These are phyloP conservation scores for Reticulitermes lucifugus DNA, from an alignment of 2,888 invertebrate species.

Conservation along the genomic window DNA sequence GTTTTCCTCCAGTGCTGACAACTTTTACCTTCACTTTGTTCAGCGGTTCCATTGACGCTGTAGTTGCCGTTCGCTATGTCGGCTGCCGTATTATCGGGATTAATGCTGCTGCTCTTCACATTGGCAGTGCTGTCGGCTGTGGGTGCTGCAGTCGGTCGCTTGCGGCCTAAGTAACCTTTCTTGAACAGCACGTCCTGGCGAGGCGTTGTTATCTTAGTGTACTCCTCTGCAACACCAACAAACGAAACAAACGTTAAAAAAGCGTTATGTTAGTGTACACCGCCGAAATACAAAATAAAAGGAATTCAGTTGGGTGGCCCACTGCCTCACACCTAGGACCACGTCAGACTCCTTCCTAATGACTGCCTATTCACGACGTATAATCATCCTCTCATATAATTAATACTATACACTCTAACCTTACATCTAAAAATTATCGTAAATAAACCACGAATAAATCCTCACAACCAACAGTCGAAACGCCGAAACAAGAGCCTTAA, in stretches of 20 bases:
- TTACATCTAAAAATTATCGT: no score
- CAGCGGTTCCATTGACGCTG: slow-evolving; percentile 34
- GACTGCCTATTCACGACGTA: no score
- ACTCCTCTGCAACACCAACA: slow-evolving; percentile 68
- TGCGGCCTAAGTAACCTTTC: slow-evolving; percentile 74
- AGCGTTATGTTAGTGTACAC: background rate
- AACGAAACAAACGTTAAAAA: background rate
- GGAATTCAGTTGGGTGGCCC: no score
- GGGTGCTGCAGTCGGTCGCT: slow-evolving; percentile 59
- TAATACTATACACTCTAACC: no score
- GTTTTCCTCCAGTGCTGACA: no score
- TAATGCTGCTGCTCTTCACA: background rate
- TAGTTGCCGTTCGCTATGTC: slow-evolving; percentile 41
- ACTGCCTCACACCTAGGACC: no score
- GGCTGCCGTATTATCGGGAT: background rate
- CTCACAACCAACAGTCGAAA: no score
- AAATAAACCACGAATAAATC: no score
- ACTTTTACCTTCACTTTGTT: slow-evolving; percentile 49
- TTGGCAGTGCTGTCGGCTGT: slow-evolving; percentile 51
- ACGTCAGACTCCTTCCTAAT: no score
- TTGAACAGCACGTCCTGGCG: slow-evolving; percentile 78
- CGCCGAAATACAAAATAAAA: no score
- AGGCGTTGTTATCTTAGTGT: slow-evolving; percentile 77
- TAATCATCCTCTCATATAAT: no score
- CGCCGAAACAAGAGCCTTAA: no score